Evolutionary conservation across 2,888 invertebrate genomes (phyloP), one percentile per base, ranked within the genome.

Genomic region (Idaea dimidiata): DNA sequence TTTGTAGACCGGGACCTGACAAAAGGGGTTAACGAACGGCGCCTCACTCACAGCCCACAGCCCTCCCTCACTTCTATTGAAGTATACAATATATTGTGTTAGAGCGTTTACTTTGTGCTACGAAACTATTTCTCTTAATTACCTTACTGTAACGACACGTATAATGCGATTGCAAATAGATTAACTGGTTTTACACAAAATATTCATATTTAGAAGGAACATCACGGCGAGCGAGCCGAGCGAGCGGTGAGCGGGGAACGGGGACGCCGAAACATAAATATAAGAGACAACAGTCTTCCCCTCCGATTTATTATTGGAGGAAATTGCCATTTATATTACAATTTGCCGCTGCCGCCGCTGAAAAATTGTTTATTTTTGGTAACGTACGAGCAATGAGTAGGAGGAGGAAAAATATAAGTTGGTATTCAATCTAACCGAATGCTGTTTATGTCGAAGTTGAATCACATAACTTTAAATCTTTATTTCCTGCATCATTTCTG

Each of bases 1-100:
- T 43, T 43, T 43, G 14, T 24, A 24, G 24, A 24, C 24, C 24
- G 24, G 5, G 5, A 24, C 10, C 14, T 43, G 43, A 43, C 43
- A 43, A 43, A 43, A 43, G 43, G 43, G 43, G 43, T 43, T 43
- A 43, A 43, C 43, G 43, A 43, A 43, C 43, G 43, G 43, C 43
- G 43, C 43, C 43, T 43, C 43, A 3, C 43, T 43, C 4, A 8
- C 32, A 10, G 8, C 43, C 43, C 14, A 0, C 10, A 10, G 0
- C 33, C 8, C 4, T 32, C 4, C 5, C 33, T 10, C 33, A 33
- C 7, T 33, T 33, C 7, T 33, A 7, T 10, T 33, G 33, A 7
- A 33, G 14, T 33, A 33, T 43, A 43, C 43, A 43, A 43, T 43
- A 10, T 7, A 8, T 43, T 43, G 14, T 43, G 43, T 43, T 43